Percentiles rank a stretch among this genome's conserved stretches.
Conservation (phyloP, 2,797 vertebrate species). For the Clamator glandarius region DNA sequence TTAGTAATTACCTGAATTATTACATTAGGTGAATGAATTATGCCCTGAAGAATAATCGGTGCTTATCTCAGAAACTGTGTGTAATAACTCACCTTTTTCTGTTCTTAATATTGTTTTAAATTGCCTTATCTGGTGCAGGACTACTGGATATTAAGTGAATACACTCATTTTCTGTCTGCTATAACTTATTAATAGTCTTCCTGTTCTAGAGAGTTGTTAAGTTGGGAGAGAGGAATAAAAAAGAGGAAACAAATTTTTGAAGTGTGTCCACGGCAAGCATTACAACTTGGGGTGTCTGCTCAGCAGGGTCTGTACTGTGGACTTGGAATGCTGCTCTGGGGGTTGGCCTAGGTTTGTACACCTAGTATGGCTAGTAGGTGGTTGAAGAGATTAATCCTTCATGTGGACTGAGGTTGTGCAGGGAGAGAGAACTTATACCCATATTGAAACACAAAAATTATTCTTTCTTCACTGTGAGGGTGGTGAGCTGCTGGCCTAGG, state of each 20-base stretch:
- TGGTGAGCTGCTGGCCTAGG: too few relatives aligned
- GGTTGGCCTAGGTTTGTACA: background rate
- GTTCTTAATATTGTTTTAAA: background rate
- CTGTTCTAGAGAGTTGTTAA: background rate
- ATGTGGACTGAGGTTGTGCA: background rate
- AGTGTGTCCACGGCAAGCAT: background rate
- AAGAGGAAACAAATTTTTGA: background rate
- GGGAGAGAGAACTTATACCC: background rate
- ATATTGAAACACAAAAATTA: background rate
- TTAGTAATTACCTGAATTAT: background rate
- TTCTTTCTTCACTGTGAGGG: background rate
- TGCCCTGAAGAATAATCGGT: background rate
- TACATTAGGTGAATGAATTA: background rate
- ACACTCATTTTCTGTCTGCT: background rate
- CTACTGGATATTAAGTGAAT: background rate
- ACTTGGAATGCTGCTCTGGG: background rate
- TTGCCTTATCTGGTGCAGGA: background rate
- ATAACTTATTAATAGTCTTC: background rate
- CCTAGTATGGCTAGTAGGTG: background rate
- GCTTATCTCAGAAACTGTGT: background rate
- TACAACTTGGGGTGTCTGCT: rapidly evolving
- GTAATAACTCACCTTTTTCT: background rate
- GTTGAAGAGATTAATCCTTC: background rate
- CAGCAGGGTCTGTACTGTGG: background rate
- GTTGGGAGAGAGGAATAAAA: background rate